Base-by-base conservation (phyloP, 2,888 invertebrate genomes). In the Scrobipalpa costella region DNA sequence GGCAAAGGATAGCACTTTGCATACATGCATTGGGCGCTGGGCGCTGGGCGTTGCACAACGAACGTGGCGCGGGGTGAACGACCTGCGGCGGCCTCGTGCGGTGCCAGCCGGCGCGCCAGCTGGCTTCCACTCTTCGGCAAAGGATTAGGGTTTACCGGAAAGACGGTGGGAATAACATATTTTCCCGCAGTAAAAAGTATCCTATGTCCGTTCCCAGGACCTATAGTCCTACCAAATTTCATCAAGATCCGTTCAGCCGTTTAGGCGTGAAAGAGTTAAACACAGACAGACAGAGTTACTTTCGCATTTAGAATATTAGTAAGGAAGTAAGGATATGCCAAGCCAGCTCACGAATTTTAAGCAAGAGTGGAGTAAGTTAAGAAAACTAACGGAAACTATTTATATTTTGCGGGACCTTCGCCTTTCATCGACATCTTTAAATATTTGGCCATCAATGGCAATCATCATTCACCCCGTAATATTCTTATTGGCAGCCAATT, bases 31-130 rank as follows among this genome's bases (percentile, higher is more conserved):
- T 72, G 67, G 67, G 60, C 52, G 59, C n/a, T 72, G 67, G 67
- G 60, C 52, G 59, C n/a, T 57, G 40, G 63, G 38, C 44, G 57
- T 52, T 50, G 63, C 50, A 58, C 52, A 60, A 60, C 55, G 63
- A 27, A 21, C 21, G 44, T 27, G 27, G 2, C 27, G 2, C 27
- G 78, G 71, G 86, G 80, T 79, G 85, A 86, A 83, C 68, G 87
- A 74, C 80, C 86, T 77, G 71, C 74, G 74, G 71, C 82, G 81
- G 79, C 82, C 84, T 82, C 82, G 80, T 79, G 47, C 33, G 27
- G 15, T 68, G 55, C 55, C 55, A 55, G 13, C 13, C 33, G 52
- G n/a, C 52, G 38, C 11, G 47, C 7, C 47, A 47, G 1, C 49
- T 19, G 19, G n/a, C 7, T 21, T 19, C 21, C 7, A 15, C 8